Percentiles rank a stretch among this genome's conserved stretches.
These are phyloP conservation scores for Spinus pinus DNA, from an alignment of 2,797 vertebrate genomes.

Conservation along the genomic window DNA sequence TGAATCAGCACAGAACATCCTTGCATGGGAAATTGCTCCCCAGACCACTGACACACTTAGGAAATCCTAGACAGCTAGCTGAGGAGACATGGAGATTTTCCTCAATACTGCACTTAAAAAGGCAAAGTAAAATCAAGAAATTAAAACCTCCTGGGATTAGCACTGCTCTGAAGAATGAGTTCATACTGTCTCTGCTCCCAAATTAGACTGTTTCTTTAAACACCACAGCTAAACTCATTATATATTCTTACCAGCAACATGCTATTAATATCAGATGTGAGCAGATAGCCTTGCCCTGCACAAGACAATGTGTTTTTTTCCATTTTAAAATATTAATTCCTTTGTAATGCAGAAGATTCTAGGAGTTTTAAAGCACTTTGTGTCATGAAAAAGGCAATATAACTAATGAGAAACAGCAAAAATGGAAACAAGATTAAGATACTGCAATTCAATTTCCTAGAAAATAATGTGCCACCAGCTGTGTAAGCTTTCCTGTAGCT, in stretches of 20 bases:
- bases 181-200: neutral
- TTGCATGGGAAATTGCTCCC: neutral
- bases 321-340: neutral
- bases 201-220: neutral
- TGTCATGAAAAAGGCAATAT: neutral
- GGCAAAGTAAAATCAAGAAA: neutral
- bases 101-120: neutral
- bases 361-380: neutral
- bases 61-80: neutral
- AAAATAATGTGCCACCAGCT: conserved; percentile 50
- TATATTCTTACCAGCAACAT: neutral
- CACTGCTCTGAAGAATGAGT: neutral
- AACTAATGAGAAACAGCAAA: neutral
- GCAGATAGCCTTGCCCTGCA: neutral
- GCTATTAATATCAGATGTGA: neutral
- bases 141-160: neutral
- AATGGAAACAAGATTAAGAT: conserved; percentile 22
- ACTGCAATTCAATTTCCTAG: conserved; percentile 17
- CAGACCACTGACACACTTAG: neutral
- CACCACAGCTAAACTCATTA: neutral
- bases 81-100: neutral
- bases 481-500: conserved; percentile 31
- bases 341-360: neutral
- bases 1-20: conserved; percentile 2
- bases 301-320: neutral